phyloP scores from a whole-genome alignment of 2,113 vertebrate genomes.

The Cyanocitta stelleri region DNA sequence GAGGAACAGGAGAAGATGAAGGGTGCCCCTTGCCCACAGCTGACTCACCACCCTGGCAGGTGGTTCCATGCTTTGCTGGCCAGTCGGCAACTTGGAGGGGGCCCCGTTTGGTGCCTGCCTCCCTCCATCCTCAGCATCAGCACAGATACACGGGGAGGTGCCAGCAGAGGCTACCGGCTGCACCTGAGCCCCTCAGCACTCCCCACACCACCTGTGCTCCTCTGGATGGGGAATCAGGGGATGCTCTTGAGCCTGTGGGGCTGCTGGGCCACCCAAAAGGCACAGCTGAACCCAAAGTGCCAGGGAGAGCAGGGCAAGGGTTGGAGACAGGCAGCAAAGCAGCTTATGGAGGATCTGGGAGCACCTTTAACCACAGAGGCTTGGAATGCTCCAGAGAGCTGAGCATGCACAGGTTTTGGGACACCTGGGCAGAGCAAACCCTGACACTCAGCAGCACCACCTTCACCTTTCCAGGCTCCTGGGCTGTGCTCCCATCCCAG shows the following conservation, averaged over 20 bases:
- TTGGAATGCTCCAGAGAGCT: not conserved
- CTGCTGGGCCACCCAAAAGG: not conserved
- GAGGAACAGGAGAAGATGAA: not conserved
- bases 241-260: not conserved
- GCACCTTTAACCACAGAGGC: not conserved
- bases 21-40: not conserved
- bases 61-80: not conserved
- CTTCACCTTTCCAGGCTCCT: not conserved
- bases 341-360: not conserved
- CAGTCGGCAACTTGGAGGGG: rapidly evolving
- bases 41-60: not conserved
- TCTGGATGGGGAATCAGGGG: too few relatives aligned
- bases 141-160: not conserved
- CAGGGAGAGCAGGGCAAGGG: not conserved
- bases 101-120: not conserved
- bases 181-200: not conserved
- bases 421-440: not conserved
- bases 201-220: not conserved
- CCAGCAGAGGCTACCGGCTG: rapidly evolving
- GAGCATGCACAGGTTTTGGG: rapidly evolving
- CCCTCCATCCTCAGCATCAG: not conserved
- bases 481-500: not conserved
- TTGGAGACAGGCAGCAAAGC: not conserved
- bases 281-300: not conserved
- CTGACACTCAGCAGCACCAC: rapidly evolving